Evolutionary conservation across 2,888 invertebrate species (phyloP).

Genomic region (Cordilura impudica): DNA sequence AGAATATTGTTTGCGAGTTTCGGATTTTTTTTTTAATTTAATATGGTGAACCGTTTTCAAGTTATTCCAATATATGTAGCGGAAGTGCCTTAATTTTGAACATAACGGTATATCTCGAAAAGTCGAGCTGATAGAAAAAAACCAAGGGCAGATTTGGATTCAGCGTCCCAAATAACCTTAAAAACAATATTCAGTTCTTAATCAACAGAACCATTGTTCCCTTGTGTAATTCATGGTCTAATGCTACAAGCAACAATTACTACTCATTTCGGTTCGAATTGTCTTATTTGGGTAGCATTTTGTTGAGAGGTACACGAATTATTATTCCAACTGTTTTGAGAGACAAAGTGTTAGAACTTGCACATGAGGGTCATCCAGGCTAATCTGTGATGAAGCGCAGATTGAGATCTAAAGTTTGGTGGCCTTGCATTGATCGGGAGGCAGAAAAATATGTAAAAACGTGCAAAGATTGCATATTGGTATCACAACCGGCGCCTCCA

Average conservation of each 20-base stretch:
- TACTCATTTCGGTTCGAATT: conserved; percentile 53
- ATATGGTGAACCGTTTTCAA: too few relatives aligned
- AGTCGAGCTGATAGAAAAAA: too few relatives aligned
- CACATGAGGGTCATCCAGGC: conserved; percentile 29
- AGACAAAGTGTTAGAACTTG: conserved; percentile 40
- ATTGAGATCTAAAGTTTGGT: conserved; percentile 60
- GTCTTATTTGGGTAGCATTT: conserved; percentile 46
- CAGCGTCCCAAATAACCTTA: too few relatives aligned
- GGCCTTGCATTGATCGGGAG: too few relatives aligned
- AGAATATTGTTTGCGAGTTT: too few relatives aligned
- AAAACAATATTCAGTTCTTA: too few relatives aligned
- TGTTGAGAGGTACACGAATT: conserved; percentile 49
- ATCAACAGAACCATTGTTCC: too few relatives aligned
- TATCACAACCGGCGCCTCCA: conserved; percentile 56
- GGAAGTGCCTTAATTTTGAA: too few relatives aligned
- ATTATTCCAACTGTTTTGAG: conserved; percentile 28
- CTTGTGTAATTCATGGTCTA: conserved; percentile 44
- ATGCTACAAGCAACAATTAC: conserved; percentile 31
- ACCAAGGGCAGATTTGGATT: too few relatives aligned
- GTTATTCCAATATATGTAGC: too few relatives aligned
- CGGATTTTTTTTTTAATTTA: too few relatives aligned
- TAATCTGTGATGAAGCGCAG: conserved; percentile 42
- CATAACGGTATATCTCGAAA: too few relatives aligned
- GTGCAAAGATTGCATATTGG: conserved; percentile 58
- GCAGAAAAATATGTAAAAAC: conserved; percentile 58